A percentile compares a stretch with the other conserved stretches of the same genome.
phyloP scores from a whole-genome alignment of 2,888 invertebrate genomes.

The Drosophila melanosoma region DNA sequence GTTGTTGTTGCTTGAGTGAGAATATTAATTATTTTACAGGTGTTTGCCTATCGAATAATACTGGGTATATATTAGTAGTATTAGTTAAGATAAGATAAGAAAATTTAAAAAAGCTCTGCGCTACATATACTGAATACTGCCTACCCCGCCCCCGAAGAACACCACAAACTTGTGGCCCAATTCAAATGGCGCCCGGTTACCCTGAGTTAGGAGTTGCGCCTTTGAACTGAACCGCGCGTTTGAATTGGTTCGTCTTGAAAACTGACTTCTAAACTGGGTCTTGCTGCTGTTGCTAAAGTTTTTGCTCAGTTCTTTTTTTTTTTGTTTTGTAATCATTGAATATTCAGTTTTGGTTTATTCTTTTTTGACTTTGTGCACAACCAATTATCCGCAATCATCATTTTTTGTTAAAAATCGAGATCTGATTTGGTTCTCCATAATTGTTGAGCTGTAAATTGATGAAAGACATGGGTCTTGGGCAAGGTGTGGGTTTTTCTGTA shows the following conservation, averaged over 20 bases:
- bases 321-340: not conserved
- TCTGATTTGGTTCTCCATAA: conserved; percentile 64
- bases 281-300: not conserved
- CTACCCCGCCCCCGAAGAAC: conserved; percentile 8
- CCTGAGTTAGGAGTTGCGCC: conserved; percentile 3
- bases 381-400: conserved; percentile 85
- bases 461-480: conserved; percentile 61
- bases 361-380: conserved; percentile 81
- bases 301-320: conserved; percentile 11
- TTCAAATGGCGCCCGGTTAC: conserved; percentile 39
- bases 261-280: conserved; percentile 1
- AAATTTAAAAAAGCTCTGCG: conserved; percentile 27
- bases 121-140: not conserved
- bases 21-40: conserved; percentile 55
- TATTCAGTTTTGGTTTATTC: conserved; percentile 7
- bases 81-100: conserved; percentile 13
- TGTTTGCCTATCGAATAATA: conserved; percentile 41
- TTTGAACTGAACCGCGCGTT: conserved; percentile 66
- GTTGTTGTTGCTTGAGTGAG: conserved; percentile 38
- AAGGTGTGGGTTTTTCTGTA: conserved; percentile 38
- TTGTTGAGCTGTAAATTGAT: conserved; percentile 69
- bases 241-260: conserved; percentile 8
- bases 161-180: conserved; percentile 64
- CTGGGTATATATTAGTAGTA: conserved; percentile 11
- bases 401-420: conserved; percentile 84